phyloP scores from a whole-genome alignment of 1,140 invertebrate species.

The Zaprionus taronus region DNA sequence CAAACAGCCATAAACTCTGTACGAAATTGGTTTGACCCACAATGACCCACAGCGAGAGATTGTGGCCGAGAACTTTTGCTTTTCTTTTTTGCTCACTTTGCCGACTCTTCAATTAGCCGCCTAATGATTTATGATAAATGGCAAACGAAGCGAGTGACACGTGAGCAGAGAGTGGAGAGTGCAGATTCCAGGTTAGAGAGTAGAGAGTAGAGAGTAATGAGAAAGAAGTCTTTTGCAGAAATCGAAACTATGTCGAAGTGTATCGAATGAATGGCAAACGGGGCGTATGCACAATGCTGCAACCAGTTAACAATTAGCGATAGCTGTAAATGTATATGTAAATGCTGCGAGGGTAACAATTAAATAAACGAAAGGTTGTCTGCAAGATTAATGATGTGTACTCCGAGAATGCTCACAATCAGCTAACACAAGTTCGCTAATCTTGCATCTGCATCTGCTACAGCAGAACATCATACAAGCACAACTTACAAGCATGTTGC shows the following conservation, averaged over 20 bases:
- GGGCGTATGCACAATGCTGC: constrained; percentile 40
- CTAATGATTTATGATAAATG: constrained; percentile 67
- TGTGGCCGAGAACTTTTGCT: constrained; percentile 64
- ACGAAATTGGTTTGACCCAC: constrained; percentile 70
- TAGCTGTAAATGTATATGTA: constrained; percentile 21
- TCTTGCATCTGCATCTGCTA: constrained; percentile 63
- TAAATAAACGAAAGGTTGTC: constrained; percentile 61
- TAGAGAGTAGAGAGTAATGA: background rate
- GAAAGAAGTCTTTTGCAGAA: background rate
- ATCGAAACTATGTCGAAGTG: constrained; percentile 37
- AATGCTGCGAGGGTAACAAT: constrained; percentile 45
- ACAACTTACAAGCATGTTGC: constrained; percentile 54
- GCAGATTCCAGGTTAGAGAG: background rate
- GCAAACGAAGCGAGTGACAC: constrained; percentile 13
- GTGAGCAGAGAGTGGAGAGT: background rate
- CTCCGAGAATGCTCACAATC: constrained; percentile 64
- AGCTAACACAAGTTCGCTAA: constrained; percentile 64
- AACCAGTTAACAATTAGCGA: constrained; percentile 22
- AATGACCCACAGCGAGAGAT: constrained; percentile 39
- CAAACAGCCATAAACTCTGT: constrained; percentile 63
- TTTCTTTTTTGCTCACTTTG: constrained; percentile 46
- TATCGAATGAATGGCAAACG: constrained; percentile 36
- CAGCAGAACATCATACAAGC: constrained; percentile 67
- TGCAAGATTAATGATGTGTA: constrained; percentile 68
- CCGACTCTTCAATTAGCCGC: constrained; percentile 46